Percentiles rank a stretch among this genome's conserved stretches.
phyloP scores from a whole-genome alignment of 2,888 invertebrate species.

The Syrista parreyssii region DNA sequence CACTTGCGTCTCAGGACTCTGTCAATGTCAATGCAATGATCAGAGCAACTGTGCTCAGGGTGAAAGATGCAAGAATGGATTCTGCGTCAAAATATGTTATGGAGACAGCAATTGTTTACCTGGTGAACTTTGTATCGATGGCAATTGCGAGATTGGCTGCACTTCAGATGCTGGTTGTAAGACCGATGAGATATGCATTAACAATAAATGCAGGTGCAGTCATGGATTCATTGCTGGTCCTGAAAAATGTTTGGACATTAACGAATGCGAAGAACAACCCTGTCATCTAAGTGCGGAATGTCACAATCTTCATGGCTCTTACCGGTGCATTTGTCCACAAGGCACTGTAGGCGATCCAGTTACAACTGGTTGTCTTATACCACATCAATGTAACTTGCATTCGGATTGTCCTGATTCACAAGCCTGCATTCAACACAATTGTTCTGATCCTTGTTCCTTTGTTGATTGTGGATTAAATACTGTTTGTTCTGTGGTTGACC shows the following conservation, averaged over 20 bases:
- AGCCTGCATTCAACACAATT: conserved; percentile 81
- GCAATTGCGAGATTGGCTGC: conserved; percentile 86
- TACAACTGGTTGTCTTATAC: conserved; percentile 76
- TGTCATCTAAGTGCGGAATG: conserved; percentile 87
- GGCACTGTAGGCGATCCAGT: conserved; percentile 83
- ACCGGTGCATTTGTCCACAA: conserved; percentile 81
- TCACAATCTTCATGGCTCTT: conserved; percentile 83
- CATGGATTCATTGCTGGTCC: conserved; percentile 80
- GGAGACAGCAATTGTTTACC: conserved; percentile 90
- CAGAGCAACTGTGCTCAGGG: conserved; percentile 83
- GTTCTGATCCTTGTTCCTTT: conserved; percentile 82
- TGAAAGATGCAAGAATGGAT: conserved; percentile 82
- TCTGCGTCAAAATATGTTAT: conserved; percentile 88
- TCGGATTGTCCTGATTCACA: conserved; percentile 81
- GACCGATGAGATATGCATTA: conserved; percentile 80
- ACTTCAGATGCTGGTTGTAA: conserved; percentile 84
- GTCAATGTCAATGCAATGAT: conserved; percentile 82
- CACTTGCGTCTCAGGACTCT: conserved; percentile 81
- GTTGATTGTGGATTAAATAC: conserved; percentile 83
- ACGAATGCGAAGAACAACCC: conserved; percentile 83
- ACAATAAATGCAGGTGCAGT: conserved; percentile 80
- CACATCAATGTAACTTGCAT: conserved; percentile 81
- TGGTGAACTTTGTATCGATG: conserved; percentile 87
- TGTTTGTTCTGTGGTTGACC: conserved; percentile 78
- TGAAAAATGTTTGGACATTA: conserved; percentile 79